Conservation (phyloP, 2,888 invertebrate species). For the Diploptera punctata region DNA sequence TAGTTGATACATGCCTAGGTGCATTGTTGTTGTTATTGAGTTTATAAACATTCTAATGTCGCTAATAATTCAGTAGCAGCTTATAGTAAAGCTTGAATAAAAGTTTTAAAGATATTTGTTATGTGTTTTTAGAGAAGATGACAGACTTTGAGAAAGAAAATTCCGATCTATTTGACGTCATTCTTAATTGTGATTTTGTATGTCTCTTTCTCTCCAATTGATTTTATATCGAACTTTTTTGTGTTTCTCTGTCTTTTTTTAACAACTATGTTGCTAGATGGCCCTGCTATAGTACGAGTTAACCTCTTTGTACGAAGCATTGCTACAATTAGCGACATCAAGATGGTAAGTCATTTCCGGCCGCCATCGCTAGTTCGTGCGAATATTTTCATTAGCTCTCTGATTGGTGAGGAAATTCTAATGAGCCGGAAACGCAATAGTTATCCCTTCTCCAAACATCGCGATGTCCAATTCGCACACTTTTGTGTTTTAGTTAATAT, state of each 20-base stretch:
- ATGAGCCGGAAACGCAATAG: constrained; percentile 15
- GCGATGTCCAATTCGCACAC: background rate
- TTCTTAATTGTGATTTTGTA: too few relatives aligned
- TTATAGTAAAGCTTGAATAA: too few relatives aligned
- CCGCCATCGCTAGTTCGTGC: constrained; percentile 12
- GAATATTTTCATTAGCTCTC: too few relatives aligned
- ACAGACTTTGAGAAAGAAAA: too few relatives aligned
- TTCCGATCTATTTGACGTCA: too few relatives aligned
- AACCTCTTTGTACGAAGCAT: constrained; percentile 99
- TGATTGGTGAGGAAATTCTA: constrained; percentile 25
- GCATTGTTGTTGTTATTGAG: too few relatives aligned
- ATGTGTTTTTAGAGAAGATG: too few relatives aligned
- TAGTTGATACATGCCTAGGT: too few relatives aligned
- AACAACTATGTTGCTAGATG: constrained; percentile 65
- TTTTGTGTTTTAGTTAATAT: background rate
- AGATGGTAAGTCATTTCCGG: constrained; percentile 88
- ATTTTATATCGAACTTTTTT: constrained; percentile 24
- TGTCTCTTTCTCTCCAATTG: background rate
- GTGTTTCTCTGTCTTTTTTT: constrained; percentile 30
- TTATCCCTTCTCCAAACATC: background rate
- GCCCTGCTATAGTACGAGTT: constrained; percentile 95
- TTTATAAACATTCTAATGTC: too few relatives aligned
- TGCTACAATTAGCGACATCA: constrained; percentile 98
- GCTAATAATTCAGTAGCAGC: too few relatives aligned
- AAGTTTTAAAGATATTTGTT: too few relatives aligned